Conservation (phyloP, 2,113 vertebrate genomes). For the Eretmochelys imbricata region DNA sequence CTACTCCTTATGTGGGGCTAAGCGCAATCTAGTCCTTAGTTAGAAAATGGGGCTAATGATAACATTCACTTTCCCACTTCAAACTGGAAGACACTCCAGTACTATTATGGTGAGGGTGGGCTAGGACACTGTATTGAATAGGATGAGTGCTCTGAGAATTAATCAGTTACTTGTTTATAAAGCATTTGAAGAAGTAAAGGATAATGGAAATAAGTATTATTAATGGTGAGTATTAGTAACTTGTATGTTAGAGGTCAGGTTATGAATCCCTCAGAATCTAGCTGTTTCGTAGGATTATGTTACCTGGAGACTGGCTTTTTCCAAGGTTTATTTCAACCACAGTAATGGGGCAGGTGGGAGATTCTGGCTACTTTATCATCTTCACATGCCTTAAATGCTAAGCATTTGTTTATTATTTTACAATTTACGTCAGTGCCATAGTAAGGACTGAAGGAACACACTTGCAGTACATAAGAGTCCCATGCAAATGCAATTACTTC, state of each 20-base stretch:
- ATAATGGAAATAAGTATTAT: not conserved
- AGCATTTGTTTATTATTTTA: not conserved
- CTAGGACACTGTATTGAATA: not conserved
- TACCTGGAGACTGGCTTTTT: rapidly evolving
- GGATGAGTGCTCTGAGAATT: rapidly evolving
- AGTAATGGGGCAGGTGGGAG: not conserved
- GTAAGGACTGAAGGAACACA: not conserved
- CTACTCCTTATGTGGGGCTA: too few relatives aligned
- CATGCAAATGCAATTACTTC: not conserved
- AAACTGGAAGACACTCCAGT: too few relatives aligned
- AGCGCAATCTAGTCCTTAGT: too few relatives aligned
- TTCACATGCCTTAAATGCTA: not conserved
- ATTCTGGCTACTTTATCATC: not conserved
- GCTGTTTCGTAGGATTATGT: not conserved
- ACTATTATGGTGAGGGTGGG: too few relatives aligned
- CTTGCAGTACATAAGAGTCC: too few relatives aligned
- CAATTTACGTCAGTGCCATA: not conserved
- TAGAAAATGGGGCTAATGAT: too few relatives aligned
- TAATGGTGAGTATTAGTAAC: not conserved
- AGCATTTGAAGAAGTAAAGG: not conserved
- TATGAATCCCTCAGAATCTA: not conserved
- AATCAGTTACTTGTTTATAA: not conserved
- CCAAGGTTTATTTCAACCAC: too few relatives aligned
- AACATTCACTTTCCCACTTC: too few relatives aligned
- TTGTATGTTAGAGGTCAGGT: not conserved